Evolutionary conservation across 2,797 vertebrate species (phyloP), one percentile per base, ranked within the genome.

Genomic region (Neostethus bicornis): DNA sequence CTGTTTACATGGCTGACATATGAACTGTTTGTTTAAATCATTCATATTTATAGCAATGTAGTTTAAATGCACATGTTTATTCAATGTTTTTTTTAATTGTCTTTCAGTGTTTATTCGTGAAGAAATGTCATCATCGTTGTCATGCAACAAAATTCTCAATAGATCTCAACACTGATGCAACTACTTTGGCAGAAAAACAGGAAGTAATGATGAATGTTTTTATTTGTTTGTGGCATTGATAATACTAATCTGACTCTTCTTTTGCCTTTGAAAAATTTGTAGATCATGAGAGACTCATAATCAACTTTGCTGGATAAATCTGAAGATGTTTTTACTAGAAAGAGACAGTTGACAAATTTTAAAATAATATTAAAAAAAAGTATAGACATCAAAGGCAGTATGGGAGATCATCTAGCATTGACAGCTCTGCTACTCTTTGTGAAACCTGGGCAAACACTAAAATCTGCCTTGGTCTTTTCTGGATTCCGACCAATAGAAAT

Each of bases 71-170:
- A 25, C 31, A 35, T 50, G 24, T 37, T 41, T 65, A 24, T 70
- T 17, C 58, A 24, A 21, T 59, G 9, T 51, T 41, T 20, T 57
- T 68, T 57, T 17, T n/a, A n/a, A n/a, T n/a, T 85, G 50, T 85
- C 42, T 83, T 89, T 63, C 73, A 87, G 84, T 16, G 46, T 63
- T 31, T 75, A 75, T 26, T 75, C 70, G 21, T 85, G 60, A 89
- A 32, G 32, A 65, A 41, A 26, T 16, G 3, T 19, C 13, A 48
- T 25, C 8, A 44, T 55, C 11, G 20, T 43, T 7, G 2, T 14
- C 6, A 29, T 35, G 14, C 6, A 23, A 16, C 21, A 32, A 29
- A 53, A 41, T 21, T 53, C n/a, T 10, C n/a, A 43, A 26, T n/a
- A 19, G 5, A 2, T 35, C 26, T 38, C 38, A 31, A 28, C 24